Conservation (phyloP, 2,888 invertebrate species). For the Anagyrus pseudococci region DNA sequence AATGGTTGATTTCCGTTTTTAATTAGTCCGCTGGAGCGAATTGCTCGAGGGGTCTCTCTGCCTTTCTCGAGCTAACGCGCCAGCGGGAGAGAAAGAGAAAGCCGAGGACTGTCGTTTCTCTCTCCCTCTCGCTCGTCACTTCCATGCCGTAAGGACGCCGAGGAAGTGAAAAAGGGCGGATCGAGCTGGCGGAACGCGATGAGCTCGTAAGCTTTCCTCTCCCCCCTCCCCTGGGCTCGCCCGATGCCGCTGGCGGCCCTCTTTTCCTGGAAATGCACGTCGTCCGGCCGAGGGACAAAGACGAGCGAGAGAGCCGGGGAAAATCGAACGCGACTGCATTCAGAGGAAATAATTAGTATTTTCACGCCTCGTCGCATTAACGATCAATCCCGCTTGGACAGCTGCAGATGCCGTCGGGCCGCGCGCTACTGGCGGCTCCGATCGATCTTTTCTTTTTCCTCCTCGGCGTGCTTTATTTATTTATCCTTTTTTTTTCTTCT, state of each 20-base stretch:
- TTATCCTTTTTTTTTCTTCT: too few relatives aligned
- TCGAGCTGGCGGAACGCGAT: not conserved
- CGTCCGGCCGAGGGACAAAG: too few relatives aligned
- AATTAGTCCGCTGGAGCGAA: conserved; percentile 45
- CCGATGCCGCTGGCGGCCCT: too few relatives aligned
- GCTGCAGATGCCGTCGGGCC: not conserved
- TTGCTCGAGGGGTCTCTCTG: conserved; percentile 37
- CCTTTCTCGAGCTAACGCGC: too few relatives aligned
- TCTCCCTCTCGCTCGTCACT: conserved; percentile 32
- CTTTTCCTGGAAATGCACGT: too few relatives aligned
- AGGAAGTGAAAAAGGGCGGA: not conserved
- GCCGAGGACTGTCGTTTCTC: too few relatives aligned
- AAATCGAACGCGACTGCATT: conserved; percentile 24
- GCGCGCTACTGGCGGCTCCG: not conserved
- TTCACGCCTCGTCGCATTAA: conserved; percentile 23
- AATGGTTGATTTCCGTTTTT: conserved; percentile 49
- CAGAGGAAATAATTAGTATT: conserved; percentile 35
- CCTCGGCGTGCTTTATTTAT: too few relatives aligned
- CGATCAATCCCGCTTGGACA: conserved; percentile 16
- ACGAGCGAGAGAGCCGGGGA: too few relatives aligned
- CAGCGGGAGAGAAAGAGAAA: too few relatives aligned
- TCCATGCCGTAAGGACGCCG: not conserved
- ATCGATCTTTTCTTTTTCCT: not conserved
- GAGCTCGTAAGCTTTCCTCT: conserved; percentile 7
- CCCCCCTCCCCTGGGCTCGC: not conserved